Base-by-base conservation (phyloP, 1,140 invertebrate genomes). In the Euwallacea fornicatus region DNA sequence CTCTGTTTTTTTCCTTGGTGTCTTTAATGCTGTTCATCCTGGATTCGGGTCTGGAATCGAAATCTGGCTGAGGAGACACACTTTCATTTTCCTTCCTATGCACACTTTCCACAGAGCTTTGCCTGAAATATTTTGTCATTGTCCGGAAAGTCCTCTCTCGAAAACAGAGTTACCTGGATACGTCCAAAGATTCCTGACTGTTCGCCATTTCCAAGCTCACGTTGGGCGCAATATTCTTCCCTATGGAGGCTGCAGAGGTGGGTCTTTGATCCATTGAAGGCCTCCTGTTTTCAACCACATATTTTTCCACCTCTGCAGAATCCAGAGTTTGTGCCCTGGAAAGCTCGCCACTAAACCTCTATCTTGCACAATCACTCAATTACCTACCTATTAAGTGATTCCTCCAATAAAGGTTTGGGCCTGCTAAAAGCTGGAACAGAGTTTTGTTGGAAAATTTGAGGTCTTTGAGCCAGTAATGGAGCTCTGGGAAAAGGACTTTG, bases 241-340 rank as follows among this genome's bases (percentile, higher is more conserved):
- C 74, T 66, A 74, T 60, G 0, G 72, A 72, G 46, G 73, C 74
- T 68, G 73, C 43, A 50, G 76, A 70, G 71, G 75, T 68, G 9
- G 67, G 64, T 68, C 69, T 77, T 61, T 73, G 69, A 55, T 74
- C 76, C 10, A 66, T 16, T 15, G 53, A 10, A 56, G 65, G 54
- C 64, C 44, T 73, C 15, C 50, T 56, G 15, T 42, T 65, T 10
- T 66, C 62, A 44, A 73, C 69, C 13, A 42, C 58, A 60, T 68
- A 59, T 47, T 69, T 76, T 10, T 76, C 69, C 41, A 72, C 54
- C 66, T 76, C 75, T 54, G 74, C 33, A 11, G 75, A 73, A 76
- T 78, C 78, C 77, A 79, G 77, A 65, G 76, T 77, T 78, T 76
- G 73, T 63, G 73, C 71, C 72, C 74, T 77, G 43, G 43, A 66